These are phyloP conservation scores for Lithobates sylvaticus DNA, from an alignment of 2,797 vertebrate species.

Conservation along the genomic window DNA sequence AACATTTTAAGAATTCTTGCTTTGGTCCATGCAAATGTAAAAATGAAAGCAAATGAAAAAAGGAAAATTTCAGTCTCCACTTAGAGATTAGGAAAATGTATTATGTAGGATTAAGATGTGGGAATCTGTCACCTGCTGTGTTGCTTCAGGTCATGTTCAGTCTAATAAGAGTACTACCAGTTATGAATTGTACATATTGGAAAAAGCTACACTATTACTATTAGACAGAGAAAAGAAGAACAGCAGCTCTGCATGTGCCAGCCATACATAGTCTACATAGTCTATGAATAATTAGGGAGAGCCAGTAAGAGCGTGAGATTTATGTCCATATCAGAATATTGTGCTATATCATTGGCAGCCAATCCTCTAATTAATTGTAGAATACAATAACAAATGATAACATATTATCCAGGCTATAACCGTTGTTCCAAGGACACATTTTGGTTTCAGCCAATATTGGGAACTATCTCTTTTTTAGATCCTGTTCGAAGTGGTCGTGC, in stretches of 20 bases:
- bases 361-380: conserved; percentile 4
- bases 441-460: neutral
- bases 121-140: conserved; percentile 48
- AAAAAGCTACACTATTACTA: conserved; percentile 62
- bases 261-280: neutral
- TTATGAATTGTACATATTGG: conserved; percentile 37
- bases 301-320: neutral
- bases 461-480: conserved; percentile 11
- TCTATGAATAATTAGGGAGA: neutral
- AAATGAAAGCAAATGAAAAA: conserved; percentile 42
- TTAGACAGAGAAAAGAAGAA: conserved; percentile 17
- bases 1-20: conserved; percentile 62
- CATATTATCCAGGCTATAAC: neutral
- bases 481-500: conserved; percentile 29
- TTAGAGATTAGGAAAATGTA: conserved; percentile 46
- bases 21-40: conserved; percentile 40
- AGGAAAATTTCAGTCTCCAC: conserved; percentile 41
- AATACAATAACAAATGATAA: neutral
- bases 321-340: neutral
- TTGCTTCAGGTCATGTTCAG: conserved; percentile 49
- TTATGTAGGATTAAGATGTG: conserved; percentile 56
- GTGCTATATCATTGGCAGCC: too few relatives aligned
- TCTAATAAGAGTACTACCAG: conserved; percentile 45
- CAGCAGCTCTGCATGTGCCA: neutral
- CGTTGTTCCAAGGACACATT: neutral